Percentiles rank a stretch among this genome's conserved stretches.
phyloP scores from a whole-genome alignment of 1,140 invertebrate genomes.

The Drosophila pruinosa region DNA sequence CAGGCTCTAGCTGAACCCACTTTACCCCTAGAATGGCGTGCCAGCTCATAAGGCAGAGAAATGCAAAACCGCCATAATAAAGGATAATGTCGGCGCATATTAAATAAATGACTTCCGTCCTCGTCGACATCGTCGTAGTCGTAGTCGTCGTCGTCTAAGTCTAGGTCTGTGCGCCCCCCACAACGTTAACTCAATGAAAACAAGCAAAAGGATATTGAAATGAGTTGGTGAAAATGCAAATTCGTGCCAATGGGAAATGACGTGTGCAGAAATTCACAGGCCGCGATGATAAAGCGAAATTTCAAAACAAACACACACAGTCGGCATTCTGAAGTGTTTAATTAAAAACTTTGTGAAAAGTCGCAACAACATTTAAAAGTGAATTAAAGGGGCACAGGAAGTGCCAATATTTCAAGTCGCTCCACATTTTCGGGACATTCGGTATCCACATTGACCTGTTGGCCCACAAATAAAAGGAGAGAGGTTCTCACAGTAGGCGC shows the following conservation, averaged over 20 bases:
- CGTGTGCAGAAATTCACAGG: constrained; percentile 78
- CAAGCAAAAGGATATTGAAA: constrained; percentile 81
- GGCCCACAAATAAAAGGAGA: constrained; percentile 51
- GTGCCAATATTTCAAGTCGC: constrained; percentile 21
- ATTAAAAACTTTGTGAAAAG: constrained; percentile 65
- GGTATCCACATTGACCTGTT: constrained; percentile 59
- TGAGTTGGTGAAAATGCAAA: constrained; percentile 75
- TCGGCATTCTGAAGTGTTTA: constrained; percentile 46
- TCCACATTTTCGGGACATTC: constrained; percentile 26
- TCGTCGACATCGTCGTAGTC: constrained; percentile 6
- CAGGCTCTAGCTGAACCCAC: background rate
- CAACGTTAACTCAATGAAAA: constrained; percentile 71
- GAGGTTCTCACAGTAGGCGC: constrained; percentile 58
- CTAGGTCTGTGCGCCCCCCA: constrained; percentile 34
- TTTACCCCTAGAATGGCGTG: constrained; percentile 42
- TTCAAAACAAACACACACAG: background rate
- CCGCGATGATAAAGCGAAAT: constrained; percentile 43
- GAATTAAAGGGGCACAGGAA: constrained; percentile 66
- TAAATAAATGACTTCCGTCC: constrained; percentile 80
- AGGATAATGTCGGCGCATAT: constrained; percentile 81
- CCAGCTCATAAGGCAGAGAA: constrained; percentile 77
- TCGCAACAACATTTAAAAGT: constrained; percentile 59
- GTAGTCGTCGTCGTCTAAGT: constrained; percentile 43
- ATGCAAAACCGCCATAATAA: constrained; percentile 81
- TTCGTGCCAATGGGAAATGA: constrained; percentile 78